Conservation (phyloP, 2,888 invertebrate species). For the Philonicus albiceps region DNA sequence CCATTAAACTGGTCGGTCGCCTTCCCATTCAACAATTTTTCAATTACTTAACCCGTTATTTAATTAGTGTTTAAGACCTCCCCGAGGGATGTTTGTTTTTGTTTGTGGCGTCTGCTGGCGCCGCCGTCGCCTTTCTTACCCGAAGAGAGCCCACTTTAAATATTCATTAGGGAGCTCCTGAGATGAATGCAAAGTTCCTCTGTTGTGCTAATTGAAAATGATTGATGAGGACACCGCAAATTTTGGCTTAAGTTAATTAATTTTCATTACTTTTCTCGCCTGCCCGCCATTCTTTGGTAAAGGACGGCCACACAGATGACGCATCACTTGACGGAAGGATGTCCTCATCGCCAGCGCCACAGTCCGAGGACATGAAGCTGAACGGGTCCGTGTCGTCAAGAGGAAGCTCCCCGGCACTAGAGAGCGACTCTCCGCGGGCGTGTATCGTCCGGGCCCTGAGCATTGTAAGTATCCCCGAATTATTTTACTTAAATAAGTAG, state of each 20-base stretch:
- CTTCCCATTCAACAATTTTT: conserved; percentile 27
- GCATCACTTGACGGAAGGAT: conserved; percentile 58
- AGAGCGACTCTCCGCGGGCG: conserved; percentile 51
- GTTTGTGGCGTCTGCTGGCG: conserved; percentile 14
- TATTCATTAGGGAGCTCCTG: conserved; percentile 35
- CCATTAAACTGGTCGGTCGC: conserved; percentile 22
- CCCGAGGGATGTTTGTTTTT: conserved; percentile 25
- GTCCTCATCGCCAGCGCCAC: conserved; percentile 57
- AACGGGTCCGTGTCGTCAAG: conserved; percentile 60
- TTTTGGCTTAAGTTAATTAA: conserved; percentile 48
- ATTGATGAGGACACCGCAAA: conserved; percentile 48
- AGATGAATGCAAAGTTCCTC: conserved; percentile 25
- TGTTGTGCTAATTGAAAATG: conserved; percentile 47
- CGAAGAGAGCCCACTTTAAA: conserved; percentile 13
- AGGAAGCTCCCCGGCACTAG: conserved; percentile 58
- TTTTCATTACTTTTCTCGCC: conserved; percentile 45
- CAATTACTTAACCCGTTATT: conserved; percentile 35
- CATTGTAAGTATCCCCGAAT: conserved; percentile 59
- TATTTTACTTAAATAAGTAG: neutral
- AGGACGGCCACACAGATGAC: conserved; percentile 59
- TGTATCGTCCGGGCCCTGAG: conserved; percentile 62
- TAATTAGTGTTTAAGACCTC: conserved; percentile 35
- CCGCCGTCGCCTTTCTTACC: conserved; percentile 11
- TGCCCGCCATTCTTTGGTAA: neutral
- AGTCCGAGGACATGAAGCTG: conserved; percentile 56